Evolutionary conservation across 2,888 invertebrate species (phyloP).

Genomic region (Drosophila antonietae): DNA sequence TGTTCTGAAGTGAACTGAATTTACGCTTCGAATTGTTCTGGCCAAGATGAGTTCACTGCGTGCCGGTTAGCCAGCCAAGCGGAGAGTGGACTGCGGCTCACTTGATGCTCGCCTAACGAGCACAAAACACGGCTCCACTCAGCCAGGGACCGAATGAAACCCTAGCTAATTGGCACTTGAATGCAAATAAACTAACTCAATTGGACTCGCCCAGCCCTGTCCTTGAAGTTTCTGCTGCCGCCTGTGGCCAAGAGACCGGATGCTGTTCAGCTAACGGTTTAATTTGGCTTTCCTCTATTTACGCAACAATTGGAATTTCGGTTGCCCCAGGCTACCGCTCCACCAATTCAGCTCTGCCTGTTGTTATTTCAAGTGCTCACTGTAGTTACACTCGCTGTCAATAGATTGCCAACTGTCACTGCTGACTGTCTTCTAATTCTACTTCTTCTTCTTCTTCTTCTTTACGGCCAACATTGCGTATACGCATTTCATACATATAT

Average conservation of each 20-base stretch:
- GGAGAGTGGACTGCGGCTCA: constrained; percentile 7
- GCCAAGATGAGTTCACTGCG: constrained; percentile 37
- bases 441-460: not conserved
- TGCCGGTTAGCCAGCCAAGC: constrained; percentile 18
- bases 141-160: constrained; percentile 42
- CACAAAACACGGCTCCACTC: constrained; percentile 39
- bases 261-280: constrained; percentile 29
- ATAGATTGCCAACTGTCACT: constrained; percentile 25
- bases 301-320: constrained; percentile 52
- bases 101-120: constrained; percentile 23
- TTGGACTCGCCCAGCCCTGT: constrained; percentile 41
- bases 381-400: constrained; percentile 19
- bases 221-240: constrained; percentile 6
- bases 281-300: constrained; percentile 54
- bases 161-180: constrained; percentile 74
- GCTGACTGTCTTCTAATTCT: not conserved
- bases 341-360: constrained; percentile 15
- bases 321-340: not conserved
- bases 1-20: constrained; percentile 37
- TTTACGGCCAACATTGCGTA: constrained; percentile 28
- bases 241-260: constrained; percentile 29
- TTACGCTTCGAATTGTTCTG: constrained; percentile 39
- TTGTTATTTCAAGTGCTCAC: constrained; percentile 26
- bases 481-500: constrained; percentile 37
- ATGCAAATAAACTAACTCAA: constrained; percentile 62